Evolutionary conservation across 2,888 invertebrate genomes (phyloP).

Genomic region (Argyresthia albistria): DNA sequence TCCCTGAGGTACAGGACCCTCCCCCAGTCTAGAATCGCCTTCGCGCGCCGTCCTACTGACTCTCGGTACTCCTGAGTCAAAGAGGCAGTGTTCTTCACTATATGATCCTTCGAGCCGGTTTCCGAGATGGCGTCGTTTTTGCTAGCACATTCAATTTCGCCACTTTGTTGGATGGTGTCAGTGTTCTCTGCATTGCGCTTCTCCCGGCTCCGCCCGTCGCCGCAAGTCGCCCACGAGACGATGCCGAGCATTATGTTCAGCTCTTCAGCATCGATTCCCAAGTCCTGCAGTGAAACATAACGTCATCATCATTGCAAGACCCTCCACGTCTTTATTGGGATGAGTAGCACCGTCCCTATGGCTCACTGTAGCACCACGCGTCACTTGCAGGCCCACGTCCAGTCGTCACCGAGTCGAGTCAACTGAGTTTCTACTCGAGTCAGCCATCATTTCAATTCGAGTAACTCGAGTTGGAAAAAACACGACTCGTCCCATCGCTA

Average conservation of each 20-base stretch:
- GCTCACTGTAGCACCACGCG: too few species aligned
- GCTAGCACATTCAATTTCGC: not conserved
- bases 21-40: conserved; percentile 84
- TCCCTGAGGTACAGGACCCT: conserved; percentile 74
- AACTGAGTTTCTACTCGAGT: too few species aligned
- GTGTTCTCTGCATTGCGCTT: conserved; percentile 12
- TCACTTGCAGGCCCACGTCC: too few species aligned
- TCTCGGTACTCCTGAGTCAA: conserved; percentile 25
- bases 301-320: not conserved
- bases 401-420: too few species aligned
- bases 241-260: conserved; percentile 85
- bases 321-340: too few species aligned
- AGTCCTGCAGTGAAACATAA: conserved; percentile 37
- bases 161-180: not conserved
- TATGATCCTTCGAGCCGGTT: not conserved
- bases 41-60: conserved; percentile 79
- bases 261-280: conserved; percentile 73
- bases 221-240: conserved; percentile 93
- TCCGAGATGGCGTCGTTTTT: not conserved
- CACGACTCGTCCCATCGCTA: too few species aligned
- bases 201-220: conserved; percentile 75
- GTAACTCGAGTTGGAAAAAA: too few species aligned
- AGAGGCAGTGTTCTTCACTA: not conserved
- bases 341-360: too few species aligned
- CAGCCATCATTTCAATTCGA: too few species aligned